Percentiles rank a stretch among this genome's conserved stretches.
These are phyloP conservation scores for Eleginops maclovinus DNA, from an alignment of 2,113 vertebrate genomes.

Conservation along the genomic window DNA sequence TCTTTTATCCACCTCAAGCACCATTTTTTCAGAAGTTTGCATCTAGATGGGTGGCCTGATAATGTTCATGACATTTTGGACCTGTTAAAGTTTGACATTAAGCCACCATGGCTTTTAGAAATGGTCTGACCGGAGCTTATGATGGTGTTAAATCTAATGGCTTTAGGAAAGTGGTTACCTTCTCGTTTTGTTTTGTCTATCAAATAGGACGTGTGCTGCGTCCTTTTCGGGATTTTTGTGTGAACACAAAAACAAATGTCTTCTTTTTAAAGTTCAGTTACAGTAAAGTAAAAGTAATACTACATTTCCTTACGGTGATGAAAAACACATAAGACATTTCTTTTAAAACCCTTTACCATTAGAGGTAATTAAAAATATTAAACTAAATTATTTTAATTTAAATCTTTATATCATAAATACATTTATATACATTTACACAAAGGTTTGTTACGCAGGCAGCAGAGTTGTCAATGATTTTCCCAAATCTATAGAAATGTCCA, in stretches of 20 bases:
- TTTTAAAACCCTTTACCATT: neutral
- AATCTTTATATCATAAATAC: neutral
- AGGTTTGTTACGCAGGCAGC: neutral
- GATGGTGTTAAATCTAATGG: constrained; percentile 5
- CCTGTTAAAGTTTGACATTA: constrained; percentile 56
- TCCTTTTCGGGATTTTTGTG: neutral
- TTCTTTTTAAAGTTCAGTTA: neutral
- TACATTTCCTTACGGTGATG: neutral
- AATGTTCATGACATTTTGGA: constrained; percentile 44
- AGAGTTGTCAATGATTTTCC: neutral
- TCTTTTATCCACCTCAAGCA: constrained; percentile 36
- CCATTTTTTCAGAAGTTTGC: constrained; percentile 39
- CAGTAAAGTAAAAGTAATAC: neutral
- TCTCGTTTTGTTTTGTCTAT: neutral
- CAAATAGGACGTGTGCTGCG: neutral
- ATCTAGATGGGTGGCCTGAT: constrained; percentile 40
- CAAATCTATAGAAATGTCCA: neutral
- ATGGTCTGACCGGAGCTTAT: constrained; percentile 7
- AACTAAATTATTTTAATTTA: too few species aligned
- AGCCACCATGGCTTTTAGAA: constrained; percentile 30
- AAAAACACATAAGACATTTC: neutral
- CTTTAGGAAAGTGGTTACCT: neutral
- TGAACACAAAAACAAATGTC: neutral
- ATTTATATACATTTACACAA: neutral
- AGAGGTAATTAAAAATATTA: neutral